Conservation (phyloP, 1,140 invertebrate genomes). For the Ips nitidus region DNA sequence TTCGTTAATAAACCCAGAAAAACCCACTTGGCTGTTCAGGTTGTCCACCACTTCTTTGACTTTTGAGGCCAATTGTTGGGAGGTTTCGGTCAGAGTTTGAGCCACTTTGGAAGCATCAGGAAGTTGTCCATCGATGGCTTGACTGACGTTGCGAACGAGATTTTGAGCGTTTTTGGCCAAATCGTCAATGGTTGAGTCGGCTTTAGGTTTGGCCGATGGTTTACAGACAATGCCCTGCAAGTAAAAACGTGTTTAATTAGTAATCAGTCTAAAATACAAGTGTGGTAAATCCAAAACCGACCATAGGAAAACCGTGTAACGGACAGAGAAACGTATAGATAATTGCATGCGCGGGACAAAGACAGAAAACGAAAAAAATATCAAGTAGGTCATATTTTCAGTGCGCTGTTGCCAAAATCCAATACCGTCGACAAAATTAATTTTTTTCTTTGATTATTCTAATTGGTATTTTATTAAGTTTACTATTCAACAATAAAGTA, state of each 20-base stretch:
- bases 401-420: too few species aligned
- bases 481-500: too few species aligned
- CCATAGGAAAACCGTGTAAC: too few species aligned
- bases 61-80: conserved; percentile 39
- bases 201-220: conserved; percentile 30
- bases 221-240: conserved; percentile 24
- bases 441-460: too few species aligned
- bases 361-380: too few species aligned
- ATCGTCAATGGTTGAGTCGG: conserved; percentile 39
- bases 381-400: too few species aligned
- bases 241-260: conserved; percentile 2
- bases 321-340: too few species aligned
- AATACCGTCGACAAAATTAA: too few species aligned
- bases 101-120: conserved; percentile 42
- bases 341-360: too few species aligned
- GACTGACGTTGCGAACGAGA: conserved; percentile 38
- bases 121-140: conserved; percentile 36
- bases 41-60: conserved; percentile 41
- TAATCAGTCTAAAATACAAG: background rate
- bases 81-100: conserved; percentile 35
- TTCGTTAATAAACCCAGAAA: background rate
- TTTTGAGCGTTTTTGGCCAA: conserved; percentile 38
- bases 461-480: too few species aligned
- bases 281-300: too few species aligned
- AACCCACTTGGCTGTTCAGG: conserved; percentile 39